Base-by-base conservation (phyloP, 2,113 vertebrate species). In the Hippocampus mohnikei region DNA sequence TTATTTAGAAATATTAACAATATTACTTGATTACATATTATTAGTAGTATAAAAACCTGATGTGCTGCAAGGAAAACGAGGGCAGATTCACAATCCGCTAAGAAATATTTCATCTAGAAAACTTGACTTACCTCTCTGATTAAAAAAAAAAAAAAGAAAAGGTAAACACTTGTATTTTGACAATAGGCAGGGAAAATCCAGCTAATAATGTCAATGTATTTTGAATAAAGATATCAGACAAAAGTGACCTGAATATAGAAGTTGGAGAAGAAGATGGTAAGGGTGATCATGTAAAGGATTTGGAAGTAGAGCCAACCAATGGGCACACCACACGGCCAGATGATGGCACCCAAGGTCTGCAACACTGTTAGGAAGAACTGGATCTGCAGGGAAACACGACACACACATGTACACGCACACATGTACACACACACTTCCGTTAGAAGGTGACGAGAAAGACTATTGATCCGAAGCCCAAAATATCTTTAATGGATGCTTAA, bases 251-350 rank as follows among this genome's bases (percentile, higher is more conserved):
- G 90, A 76, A 96, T 87, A 85, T 99, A 99, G 91, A 99, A 99
- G 90, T 99, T 99, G 73, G 91, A 88, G 91, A 99, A 99, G 84
- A 99, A 92, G 40, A 93, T 29, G 63, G 96, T 96, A 70, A 99
- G 93, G 16, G 94, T 94, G 82, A 97, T 88, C 94, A 96, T 95
- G 61, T 99, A 99, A 73, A 78, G 87, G n/a, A 96, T 96, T 89
- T 97, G 95, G 91, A 99, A 98, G 83, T 93, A 97, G 52, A 98
- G 89, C 97, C 97, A 99, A 0, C 95, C 93, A 48, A 87, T 89
- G 52, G 97, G 95, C 88, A 99, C 97, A 0, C 85, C 80, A 66
- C 97, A 99, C 0, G 94, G 96, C 96, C 96, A 97, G 73, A 96
- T 42, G 67, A 94, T 91, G 18, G 96, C 97, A 33, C 91, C 95